phyloP scores from a whole-genome alignment of 2,797 vertebrate genomes.

The Anolis apletophallus region DNA sequence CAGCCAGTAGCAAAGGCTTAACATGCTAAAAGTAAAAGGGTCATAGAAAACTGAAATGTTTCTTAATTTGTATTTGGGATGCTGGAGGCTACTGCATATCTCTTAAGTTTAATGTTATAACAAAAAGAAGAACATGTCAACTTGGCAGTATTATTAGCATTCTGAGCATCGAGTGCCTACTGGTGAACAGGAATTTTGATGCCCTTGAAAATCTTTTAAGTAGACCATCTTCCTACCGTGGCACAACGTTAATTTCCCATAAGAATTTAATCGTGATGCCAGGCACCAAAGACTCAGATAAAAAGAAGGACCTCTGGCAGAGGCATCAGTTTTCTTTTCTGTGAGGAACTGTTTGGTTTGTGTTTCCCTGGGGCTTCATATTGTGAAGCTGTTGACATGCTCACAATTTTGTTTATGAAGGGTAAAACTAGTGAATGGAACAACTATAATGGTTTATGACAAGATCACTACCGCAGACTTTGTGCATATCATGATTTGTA shows the following conservation, averaged over 20 bases:
- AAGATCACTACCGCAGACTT: slow-evolving; percentile 63
- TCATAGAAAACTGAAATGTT: slow-evolving; percentile 40
- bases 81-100: slow-evolving; percentile 38
- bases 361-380: slow-evolving; percentile 44
- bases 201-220: slow-evolving; percentile 34
- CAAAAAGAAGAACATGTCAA: background rate
- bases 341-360: slow-evolving; percentile 42
- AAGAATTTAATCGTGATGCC: slow-evolving; percentile 34
- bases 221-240: slow-evolving; percentile 25
- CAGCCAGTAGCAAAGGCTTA: slow-evolving; percentile 42
- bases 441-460: slow-evolving; percentile 64
- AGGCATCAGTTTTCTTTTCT: slow-evolving; percentile 50
- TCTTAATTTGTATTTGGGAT: slow-evolving; percentile 39
- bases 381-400: slow-evolving; percentile 1
- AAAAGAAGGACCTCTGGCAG: slow-evolving; percentile 35
- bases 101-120: slow-evolving; percentile 45
- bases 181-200: slow-evolving; percentile 27
- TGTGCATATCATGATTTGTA: slow-evolving; percentile 75
- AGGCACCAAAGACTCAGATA: slow-evolving; percentile 22
- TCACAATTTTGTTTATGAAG: slow-evolving; percentile 54
- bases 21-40: slow-evolving; percentile 39
- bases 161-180: background rate
- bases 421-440: slow-evolving; percentile 52
- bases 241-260: slow-evolving; percentile 46
- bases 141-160: background rate